Evolutionary conservation across 2,113 vertebrate species (phyloP).

Genomic region (Galeopterus variegatus): DNA sequence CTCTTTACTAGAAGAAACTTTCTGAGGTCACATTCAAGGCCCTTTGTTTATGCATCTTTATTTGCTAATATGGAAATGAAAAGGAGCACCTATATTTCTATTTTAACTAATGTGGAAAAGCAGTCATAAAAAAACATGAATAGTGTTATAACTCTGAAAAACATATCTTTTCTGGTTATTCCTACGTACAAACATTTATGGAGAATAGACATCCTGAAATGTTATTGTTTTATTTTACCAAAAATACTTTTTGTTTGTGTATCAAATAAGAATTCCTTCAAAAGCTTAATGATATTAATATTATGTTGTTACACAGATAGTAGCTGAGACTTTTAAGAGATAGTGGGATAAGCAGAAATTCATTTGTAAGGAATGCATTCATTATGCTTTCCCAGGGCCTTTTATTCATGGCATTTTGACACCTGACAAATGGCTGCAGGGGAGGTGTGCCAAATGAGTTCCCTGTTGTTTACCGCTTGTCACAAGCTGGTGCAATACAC

Average conservation of each 20-base stretch:
- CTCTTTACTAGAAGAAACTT: neutral
- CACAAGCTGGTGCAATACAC: neutral
- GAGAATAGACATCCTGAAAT: constrained; percentile 56
- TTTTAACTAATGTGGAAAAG: constrained; percentile 58
- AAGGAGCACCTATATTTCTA: constrained; percentile 60
- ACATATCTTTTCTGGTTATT: constrained; percentile 10
- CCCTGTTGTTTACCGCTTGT: constrained; percentile 57
- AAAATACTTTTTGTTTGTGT: constrained; percentile 42
- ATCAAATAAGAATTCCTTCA: constrained; percentile 46
- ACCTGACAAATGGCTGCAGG: constrained; percentile 60
- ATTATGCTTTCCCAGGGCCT: constrained; percentile 29
- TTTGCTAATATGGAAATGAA: constrained; percentile 68
- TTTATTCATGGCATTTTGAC: constrained; percentile 38
- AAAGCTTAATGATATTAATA: constrained; percentile 47
- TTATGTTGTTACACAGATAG: constrained; percentile 18
- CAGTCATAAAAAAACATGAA: neutral
- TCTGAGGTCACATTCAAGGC: neutral
- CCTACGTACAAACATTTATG: constrained; percentile 2
- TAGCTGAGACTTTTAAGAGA: constrained; percentile 7
- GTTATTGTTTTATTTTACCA: constrained; percentile 28
- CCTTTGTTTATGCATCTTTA: constrained; percentile 48
- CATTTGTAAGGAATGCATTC: constrained; percentile 1
- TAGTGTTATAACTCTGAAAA: neutral
- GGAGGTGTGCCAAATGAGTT: constrained; percentile 47
- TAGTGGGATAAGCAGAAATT: constrained; percentile 17